Conservation (phyloP, 2,888 invertebrate genomes). For the Apodemia duryi region DNA sequence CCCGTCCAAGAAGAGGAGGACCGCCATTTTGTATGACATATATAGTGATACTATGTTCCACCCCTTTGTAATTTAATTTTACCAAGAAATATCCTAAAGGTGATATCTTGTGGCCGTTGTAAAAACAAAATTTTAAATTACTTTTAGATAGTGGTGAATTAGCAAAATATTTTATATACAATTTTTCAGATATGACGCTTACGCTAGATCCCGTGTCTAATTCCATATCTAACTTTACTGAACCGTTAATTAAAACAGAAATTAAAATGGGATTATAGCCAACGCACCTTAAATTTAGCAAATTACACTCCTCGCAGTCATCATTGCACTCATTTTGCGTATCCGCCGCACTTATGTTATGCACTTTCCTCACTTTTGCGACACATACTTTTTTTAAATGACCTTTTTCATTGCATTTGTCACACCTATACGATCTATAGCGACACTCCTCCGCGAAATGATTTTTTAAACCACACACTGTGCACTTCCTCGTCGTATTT, state of each 20-base stretch:
- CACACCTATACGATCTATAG: constrained; percentile 8
- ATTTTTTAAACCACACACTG: neutral
- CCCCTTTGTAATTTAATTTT: constrained; percentile 19
- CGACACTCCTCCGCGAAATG: constrained; percentile 16
- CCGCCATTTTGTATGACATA: constrained; percentile 32
- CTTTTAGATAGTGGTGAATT: constrained; percentile 15
- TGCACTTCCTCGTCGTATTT: neutral
- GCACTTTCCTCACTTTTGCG: neutral
- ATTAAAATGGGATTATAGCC: constrained; percentile 24
- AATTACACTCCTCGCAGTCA: constrained; percentile 27
- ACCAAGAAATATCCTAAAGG: constrained; percentile 29
- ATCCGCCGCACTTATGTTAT: neutral
- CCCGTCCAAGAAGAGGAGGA: constrained; percentile 26
- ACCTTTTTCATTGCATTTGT: constrained; percentile 31
- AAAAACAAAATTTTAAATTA: constrained; percentile 31
- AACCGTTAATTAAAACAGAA: constrained; percentile 19
- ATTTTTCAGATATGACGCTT: constrained; percentile 23
- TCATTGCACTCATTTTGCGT: neutral
- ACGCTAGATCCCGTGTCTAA: constrained; percentile 30
- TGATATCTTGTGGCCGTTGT: constrained; percentile 33
- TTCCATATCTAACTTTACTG: constrained; percentile 25
- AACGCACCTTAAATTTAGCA: constrained; percentile 31
- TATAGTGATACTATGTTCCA: constrained; percentile 23
- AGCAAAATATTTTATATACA: too few relatives aligned
- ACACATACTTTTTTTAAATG: constrained; percentile 32